Base-by-base conservation (phyloP, 2,113 vertebrate species). In the Limnothrissa miodon region DNA sequence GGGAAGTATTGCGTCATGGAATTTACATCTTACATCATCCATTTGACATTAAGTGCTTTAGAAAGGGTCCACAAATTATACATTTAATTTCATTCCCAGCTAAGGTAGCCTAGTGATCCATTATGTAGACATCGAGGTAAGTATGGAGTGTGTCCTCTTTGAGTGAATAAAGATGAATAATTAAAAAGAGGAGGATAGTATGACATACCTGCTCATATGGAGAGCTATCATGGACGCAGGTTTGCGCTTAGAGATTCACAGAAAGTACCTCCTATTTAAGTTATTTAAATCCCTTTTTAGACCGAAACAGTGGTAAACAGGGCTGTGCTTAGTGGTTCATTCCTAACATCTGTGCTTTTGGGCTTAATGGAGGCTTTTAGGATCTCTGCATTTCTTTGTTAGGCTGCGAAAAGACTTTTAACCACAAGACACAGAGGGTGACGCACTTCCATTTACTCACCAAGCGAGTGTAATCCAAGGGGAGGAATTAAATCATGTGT, bases 151-250 rank as follows among this genome's bases (percentile, higher is more conserved):
- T 36, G 13, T 36, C 66, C 33, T 36, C 36, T 74, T 74, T 36
- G 36, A 74, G 66, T 74, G 66, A 74, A 74, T 74, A 74, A 74
- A 74, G 13, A 74, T 74, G 66, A 74, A 74, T 36, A 74, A 74
- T 74, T 74, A 11, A 74, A 36, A 2, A 74, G 33, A 74, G 4
- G 66, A 39, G 33, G 66, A 74, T 74, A 74, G 66, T 33, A 29
- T 33, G 15, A 74, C 66, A 74, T 15, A 74, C 17, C 66, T 74
- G 11, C 29, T 74, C 29, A 74, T 74, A 33, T 74, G 66, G 66
- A 36, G 15, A 74, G 29, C 11, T 74, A 74, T 36, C 29, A 74
- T 36, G 66, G 29, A 15, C 66, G 36, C 15, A 33, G 25, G 11
- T 10, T 9, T 74, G 33, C 17, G 13, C 25, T 17, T 11, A 36